A percentile compares a stretch with the other conserved stretches of the same genome.
phyloP scores from a whole-genome alignment of 2,888 invertebrate genomes.

The Erebia aethiops region DNA sequence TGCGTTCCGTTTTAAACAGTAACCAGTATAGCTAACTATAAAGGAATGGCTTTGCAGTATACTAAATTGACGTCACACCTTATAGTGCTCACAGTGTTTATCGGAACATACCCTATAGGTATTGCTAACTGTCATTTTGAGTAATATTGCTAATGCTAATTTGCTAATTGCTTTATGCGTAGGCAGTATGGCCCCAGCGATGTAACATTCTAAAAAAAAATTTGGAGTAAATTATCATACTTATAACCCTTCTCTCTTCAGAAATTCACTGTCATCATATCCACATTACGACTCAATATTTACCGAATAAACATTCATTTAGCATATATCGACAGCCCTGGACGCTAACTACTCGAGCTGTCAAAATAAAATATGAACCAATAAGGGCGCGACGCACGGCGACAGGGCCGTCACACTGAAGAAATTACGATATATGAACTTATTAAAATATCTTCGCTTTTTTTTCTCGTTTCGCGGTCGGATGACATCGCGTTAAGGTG shows the following conservation, averaged over 20 bases:
- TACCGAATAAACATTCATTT: slow-evolving; percentile 30
- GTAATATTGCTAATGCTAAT: too few relatives aligned
- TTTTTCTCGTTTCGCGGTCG: slow-evolving; percentile 72
- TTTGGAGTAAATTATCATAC: neutral
- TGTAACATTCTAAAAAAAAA: too few relatives aligned
- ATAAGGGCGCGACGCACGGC: slow-evolving; percentile 67
- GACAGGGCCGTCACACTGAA: slow-evolving; percentile 76
- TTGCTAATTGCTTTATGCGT: too few relatives aligned
- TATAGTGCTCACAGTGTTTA: too few relatives aligned
- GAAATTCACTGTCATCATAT: neutral
- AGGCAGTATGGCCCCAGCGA: too few relatives aligned
- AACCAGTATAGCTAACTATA: too few relatives aligned
- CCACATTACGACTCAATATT: slow-evolving; percentile 25
- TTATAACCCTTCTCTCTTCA: neutral
- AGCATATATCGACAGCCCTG: slow-evolving; percentile 45
- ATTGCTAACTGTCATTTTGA: too few relatives aligned
- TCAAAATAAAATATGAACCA: slow-evolving; percentile 80
- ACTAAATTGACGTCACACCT: too few relatives aligned
- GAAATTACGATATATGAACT: slow-evolving; percentile 76
- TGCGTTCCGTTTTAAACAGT: too few relatives aligned
- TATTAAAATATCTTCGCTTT: slow-evolving; percentile 73
- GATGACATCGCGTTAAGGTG: slow-evolving; percentile 62
- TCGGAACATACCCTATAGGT: too few relatives aligned
- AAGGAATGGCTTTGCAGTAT: too few relatives aligned
- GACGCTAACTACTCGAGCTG: slow-evolving; percentile 61